A percentile compares a stretch with the other conserved stretches of the same genome.
These are phyloP conservation scores for Pheosia tremula DNA, from an alignment of 2,888 invertebrate genomes.

Conservation along the genomic window DNA sequence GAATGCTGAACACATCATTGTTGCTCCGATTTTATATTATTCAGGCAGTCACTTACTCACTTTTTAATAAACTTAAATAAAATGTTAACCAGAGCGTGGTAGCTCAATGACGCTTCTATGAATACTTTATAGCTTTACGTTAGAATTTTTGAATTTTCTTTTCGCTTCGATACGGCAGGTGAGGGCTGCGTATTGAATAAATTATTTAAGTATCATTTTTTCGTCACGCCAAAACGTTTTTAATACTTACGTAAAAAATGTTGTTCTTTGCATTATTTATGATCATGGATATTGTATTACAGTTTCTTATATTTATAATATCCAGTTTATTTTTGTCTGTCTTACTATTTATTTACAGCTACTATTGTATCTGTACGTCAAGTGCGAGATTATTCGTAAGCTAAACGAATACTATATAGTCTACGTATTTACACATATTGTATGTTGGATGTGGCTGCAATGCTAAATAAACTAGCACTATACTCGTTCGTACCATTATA, in stretches of 20 bases:
- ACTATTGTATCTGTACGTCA: no score
- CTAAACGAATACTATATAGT: no score
- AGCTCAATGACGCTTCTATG: conserved; percentile 35
- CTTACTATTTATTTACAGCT: no score
- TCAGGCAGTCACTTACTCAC: not conserved
- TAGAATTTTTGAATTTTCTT: conserved; percentile 42
- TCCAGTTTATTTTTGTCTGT: no score
- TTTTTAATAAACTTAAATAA: conserved; percentile 21
- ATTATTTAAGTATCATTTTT: conserved; percentile 27
- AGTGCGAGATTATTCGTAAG: no score
- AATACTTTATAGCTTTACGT: conserved; percentile 32
- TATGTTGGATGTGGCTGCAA: no score
- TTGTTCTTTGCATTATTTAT: conserved; percentile 7
- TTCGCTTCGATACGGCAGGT: conserved; percentile 39
- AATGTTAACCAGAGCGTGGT: conserved; percentile 19
- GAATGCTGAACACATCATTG: no score
- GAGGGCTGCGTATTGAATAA: conserved; percentile 42
- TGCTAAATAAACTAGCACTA: not conserved
- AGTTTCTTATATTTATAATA: no score
- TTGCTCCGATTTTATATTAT: no score
- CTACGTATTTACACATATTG: no score
- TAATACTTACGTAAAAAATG: no score
- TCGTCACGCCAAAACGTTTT: not conserved
- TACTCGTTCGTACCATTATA: conserved; percentile 22
- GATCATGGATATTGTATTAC: not conserved